phyloP scores from a whole-genome alignment of 2,888 invertebrate genomes.

The Clitarchus hookeri region DNA sequence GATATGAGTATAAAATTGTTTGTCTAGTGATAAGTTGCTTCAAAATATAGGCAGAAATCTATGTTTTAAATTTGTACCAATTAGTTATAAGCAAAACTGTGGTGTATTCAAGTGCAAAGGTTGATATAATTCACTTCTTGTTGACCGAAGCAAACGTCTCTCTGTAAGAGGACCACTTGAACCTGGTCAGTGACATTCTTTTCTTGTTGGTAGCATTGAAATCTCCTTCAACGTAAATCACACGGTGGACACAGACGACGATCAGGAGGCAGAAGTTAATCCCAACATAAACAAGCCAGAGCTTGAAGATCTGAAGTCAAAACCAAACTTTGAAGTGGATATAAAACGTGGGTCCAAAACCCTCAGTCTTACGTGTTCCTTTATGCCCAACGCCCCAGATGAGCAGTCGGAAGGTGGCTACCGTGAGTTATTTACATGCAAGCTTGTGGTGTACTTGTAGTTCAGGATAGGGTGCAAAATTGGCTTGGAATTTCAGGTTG shows the following conservation, averaged over 20 bases:
- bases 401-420: constrained; percentile 73
- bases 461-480: background rate
- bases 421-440: constrained; percentile 57
- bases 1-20: too few species aligned
- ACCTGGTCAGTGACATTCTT: too few species aligned
- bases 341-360: constrained; percentile 76
- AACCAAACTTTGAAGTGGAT: constrained; percentile 90
- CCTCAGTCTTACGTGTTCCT: constrained; percentile 85
- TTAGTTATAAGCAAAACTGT: too few species aligned
- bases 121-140: too few species aligned
- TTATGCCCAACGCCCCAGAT: constrained; percentile 61
- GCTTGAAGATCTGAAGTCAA: constrained; percentile 85
- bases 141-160: too few species aligned
- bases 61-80: too few species aligned
- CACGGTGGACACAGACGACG: constrained; percentile 83
- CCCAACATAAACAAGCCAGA: constrained; percentile 70
- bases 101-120: too few species aligned
- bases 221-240: constrained; percentile 93
- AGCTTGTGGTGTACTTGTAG: too few species aligned
- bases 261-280: constrained; percentile 68
- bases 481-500: constrained; percentile 45
- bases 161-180: too few species aligned
- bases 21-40: too few species aligned
- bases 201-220: constrained; percentile 61
- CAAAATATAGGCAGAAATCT: too few species aligned